These are phyloP conservation scores for Aplodontia rufa DNA, from an alignment of 2,113 vertebrate species.

Conservation along the genomic window DNA sequence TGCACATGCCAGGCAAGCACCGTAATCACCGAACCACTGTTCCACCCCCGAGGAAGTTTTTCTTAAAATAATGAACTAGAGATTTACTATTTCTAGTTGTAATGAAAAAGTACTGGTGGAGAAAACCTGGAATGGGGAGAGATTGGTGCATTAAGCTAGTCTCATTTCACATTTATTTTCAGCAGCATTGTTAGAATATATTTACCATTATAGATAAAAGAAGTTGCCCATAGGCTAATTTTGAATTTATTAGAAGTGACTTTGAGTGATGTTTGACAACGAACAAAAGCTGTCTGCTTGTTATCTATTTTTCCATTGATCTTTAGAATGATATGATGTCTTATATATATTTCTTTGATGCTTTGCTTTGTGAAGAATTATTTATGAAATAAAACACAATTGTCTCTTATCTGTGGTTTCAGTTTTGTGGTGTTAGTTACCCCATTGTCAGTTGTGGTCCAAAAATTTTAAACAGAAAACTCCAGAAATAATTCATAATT, in stretches of 20 bases:
- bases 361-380: slow-evolving; percentile 34
- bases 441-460: neutral
- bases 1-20: no score
- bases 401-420: neutral
- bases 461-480: neutral
- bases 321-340: neutral
- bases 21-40: no score
- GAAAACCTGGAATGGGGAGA: neutral
- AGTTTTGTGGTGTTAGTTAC: neutral
- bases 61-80: neutral
- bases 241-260: neutral
- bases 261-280: neutral
- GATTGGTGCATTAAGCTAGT: neutral
- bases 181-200: neutral
- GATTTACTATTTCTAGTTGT: slow-evolving; percentile 2
- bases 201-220: slow-evolving; percentile 8
- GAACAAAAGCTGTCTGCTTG: neutral
- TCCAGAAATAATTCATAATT: neutral
- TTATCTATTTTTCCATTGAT: neutral
- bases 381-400: slow-evolving; percentile 40
- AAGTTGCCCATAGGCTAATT: neutral
- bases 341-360: neutral
- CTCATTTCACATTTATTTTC: neutral
- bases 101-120: neutral
- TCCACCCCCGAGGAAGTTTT: no score